Evolutionary conservation across 2,797 vertebrate genomes (phyloP), one percentile per base, ranked within the genome.

Genomic region (Loriculus beryllinus): DNA sequence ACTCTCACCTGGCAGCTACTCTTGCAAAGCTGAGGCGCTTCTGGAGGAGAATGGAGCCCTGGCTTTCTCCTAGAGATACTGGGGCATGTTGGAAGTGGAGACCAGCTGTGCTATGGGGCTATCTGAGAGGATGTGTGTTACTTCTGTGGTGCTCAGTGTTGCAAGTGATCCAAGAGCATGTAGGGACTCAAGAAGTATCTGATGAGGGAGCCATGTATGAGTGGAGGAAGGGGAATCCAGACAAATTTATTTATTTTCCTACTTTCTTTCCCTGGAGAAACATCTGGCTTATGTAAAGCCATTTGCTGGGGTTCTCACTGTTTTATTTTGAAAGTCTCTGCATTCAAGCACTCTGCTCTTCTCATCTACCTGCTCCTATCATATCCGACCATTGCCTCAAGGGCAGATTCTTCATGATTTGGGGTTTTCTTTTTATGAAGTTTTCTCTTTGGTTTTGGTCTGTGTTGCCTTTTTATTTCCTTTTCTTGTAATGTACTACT

Each of bases 241-340:
- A 84, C 74, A 82, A 77, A 76, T 78, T 87, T 89, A 70, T 87
- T 78, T 89, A 67, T 93, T 88, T 93, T 88, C 71, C 64, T 88
- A 3, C 57, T 93, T 94, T 83, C 69, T 83, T 92, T 84, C 90
- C 47, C 77, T 69, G 39, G 57, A 94, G 86, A 91, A 95, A 94
- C 65, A 89, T 94, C 88, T 95, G 86, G 76, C 89, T 96, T 92
- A 91, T 76, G 92, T 93, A 96, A 96, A 96, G 59, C 76, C 57
- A 78, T 91, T 95, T 95, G n/a, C 69, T 92, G 75, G 5, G n/a
- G 67, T 89, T 92, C 83, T 87, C 13, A 4, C n/a, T 65, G 49
- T 72, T 78, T 87, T 85, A 77, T 87, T 94, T 89, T 75, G 79
- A 75, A 90, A 91, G 40, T 62, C 35, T 80, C 68, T 33, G 52